Evolutionary conservation across 37 sponge, comb jelly and placozoan species (phyloP).

Genomic region (Mnemiopsis leidyi): DNA sequence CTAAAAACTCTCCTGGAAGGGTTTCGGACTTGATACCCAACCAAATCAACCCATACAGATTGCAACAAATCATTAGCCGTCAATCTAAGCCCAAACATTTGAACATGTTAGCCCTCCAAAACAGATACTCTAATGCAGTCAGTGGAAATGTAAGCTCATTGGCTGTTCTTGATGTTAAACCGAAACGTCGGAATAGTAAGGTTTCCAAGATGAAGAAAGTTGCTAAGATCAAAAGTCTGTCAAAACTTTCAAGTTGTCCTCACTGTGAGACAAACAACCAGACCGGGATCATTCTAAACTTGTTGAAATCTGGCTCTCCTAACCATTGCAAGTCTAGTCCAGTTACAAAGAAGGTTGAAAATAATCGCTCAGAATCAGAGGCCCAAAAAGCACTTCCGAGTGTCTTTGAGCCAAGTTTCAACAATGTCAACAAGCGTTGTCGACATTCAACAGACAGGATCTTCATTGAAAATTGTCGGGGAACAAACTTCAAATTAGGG

Average conservation of each 20-base stretch:
- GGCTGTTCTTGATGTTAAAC: constrained; percentile 4
- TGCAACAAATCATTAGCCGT: constrained; percentile 54
- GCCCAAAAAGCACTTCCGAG: constrained; percentile 59
- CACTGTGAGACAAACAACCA: constrained; percentile 40
- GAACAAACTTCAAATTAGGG: constrained; percentile 34
- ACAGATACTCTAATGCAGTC: background rate
- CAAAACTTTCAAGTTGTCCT: constrained; percentile 47
- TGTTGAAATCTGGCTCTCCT: constrained; percentile 22
- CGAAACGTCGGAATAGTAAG: background rate
- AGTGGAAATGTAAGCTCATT: background rate
- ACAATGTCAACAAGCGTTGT: constrained; percentile 26
- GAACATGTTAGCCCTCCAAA: constrained; percentile 40
- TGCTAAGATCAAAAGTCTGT: constrained; percentile 1
- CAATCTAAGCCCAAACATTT: constrained; percentile 39
- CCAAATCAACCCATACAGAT: constrained; percentile 35
- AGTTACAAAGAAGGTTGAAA: background rate
- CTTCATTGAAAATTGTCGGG: constrained; percentile 34
- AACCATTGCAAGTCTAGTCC: background rate
- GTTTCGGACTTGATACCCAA: constrained; percentile 44
- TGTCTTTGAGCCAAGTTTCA: constrained; percentile 33
- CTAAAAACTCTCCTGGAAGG: background rate
- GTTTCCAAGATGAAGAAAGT: background rate
- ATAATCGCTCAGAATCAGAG: background rate
- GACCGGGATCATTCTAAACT: constrained; percentile 37
- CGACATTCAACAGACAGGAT: constrained; percentile 38